A percentile compares a stretch with the other conserved stretches of the same genome.
Evolutionary conservation across 2,888 invertebrate species (phyloP).

Genomic region (Barypeithes pellucidus): DNA sequence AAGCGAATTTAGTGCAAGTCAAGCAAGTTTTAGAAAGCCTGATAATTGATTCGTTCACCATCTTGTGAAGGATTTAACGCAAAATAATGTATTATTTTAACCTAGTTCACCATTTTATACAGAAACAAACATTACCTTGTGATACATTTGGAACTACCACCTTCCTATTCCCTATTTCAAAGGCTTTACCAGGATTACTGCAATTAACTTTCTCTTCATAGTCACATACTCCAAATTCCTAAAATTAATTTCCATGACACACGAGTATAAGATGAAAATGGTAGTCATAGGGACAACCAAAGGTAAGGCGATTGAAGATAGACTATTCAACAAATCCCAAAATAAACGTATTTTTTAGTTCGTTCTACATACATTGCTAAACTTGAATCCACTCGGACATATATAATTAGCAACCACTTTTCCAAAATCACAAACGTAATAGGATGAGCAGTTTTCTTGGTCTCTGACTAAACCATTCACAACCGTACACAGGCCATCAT

Average conservation of each 20-base stretch:
- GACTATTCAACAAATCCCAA: too few relatives aligned
- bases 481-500: constrained; percentile 31
- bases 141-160: constrained; percentile 30
- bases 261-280: too few relatives aligned
- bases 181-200: constrained; percentile 29
- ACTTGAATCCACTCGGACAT: constrained; percentile 75
- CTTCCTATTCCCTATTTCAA: constrained; percentile 52
- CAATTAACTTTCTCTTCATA: constrained; percentile 55
- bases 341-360: neutral
- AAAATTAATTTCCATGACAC: too few relatives aligned
- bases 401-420: constrained; percentile 73
- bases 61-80: too few relatives aligned
- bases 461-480: constrained; percentile 75
- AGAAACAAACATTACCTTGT: constrained; percentile 52
- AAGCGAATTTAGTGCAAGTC: too few relatives aligned
- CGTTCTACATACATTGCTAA: constrained; percentile 60
- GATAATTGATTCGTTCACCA: too few relatives aligned
- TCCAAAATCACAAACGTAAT: constrained; percentile 76
- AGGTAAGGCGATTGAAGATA: too few relatives aligned
- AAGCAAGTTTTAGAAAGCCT: too few relatives aligned
- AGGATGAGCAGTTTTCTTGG: constrained; percentile 76
- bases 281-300: too few relatives aligned
- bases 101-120: neutral
- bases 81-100: neutral
- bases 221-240: constrained; percentile 56